These are phyloP conservation scores for Caenorhabditis remanei DNA, from an alignment of 1,140 invertebrate species.

Conservation along the genomic window DNA sequence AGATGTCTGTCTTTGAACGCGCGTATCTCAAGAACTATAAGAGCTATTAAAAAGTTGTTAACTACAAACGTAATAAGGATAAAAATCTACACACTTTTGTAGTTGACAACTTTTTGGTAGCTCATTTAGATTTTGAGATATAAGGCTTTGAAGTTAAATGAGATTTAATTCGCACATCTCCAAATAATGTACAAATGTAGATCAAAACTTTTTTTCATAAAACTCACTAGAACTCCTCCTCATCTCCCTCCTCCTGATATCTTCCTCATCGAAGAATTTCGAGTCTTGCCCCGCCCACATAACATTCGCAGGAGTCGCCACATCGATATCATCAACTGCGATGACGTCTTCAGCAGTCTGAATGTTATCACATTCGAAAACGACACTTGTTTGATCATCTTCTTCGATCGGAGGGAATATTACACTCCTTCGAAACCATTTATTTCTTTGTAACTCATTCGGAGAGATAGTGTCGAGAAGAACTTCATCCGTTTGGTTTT, in stretches of 20 bases:
- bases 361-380: conserved; percentile 34
- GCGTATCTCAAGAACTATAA: too few species aligned
- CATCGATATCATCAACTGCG: conserved; percentile 29
- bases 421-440: conserved; percentile 29
- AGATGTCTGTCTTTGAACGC: too few species aligned
- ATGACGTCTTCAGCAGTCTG: conserved; percentile 37
- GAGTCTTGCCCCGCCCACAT: conserved; percentile 49
- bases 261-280: conserved; percentile 37
- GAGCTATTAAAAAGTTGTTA: too few species aligned
- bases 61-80: too few species aligned
- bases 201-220: not conserved
- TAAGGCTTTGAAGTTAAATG: too few species aligned
- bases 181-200: too few species aligned
- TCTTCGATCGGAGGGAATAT: conserved; percentile 11
- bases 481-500: conserved; percentile 18
- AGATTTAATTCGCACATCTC: too few species aligned
- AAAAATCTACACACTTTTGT: too few species aligned
- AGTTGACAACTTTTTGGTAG: too few species aligned
- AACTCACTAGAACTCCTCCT: conserved; percentile 24
- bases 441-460: conserved; percentile 10
- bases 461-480: conserved; percentile 12
- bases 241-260: conserved; percentile 27
- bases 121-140: too few species aligned
- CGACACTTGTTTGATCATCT: conserved; percentile 25
- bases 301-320: conserved; percentile 23